Evolutionary conservation across 1,140 invertebrate species (phyloP).

Genomic region (Drosophila subobscura): DNA sequence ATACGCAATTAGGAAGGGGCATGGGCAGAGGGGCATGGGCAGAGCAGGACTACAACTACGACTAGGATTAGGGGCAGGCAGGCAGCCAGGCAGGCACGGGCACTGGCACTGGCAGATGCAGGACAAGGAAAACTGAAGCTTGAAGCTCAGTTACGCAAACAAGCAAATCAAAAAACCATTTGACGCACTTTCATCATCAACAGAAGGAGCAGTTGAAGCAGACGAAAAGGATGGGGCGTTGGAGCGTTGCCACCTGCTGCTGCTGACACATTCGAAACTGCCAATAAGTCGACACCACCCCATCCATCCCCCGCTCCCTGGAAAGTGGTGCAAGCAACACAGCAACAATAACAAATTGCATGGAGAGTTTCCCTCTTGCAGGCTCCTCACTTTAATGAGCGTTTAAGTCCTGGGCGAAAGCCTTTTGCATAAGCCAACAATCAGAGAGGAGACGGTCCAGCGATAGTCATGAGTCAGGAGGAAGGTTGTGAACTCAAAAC

Average conservation of each 20-base stretch:
- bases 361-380: background rate
- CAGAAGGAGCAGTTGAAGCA: conserved; percentile 26
- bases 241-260: conserved; percentile 65
- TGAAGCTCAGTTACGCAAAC: conserved; percentile 74
- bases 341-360: conserved; percentile 48
- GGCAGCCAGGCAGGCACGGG: too few relatives aligned
- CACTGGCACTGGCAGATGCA: background rate
- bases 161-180: conserved; percentile 80
- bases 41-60: background rate
- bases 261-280: conserved; percentile 77
- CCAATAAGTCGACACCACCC: conserved; percentile 61
- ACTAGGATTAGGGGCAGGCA: background rate
- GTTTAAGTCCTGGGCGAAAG: conserved; percentile 48
- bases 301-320: background rate
- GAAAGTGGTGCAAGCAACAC: conserved; percentile 15
- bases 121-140: background rate
- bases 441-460: conserved; percentile 13
- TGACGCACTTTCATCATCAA: conserved; percentile 80
- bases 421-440: conserved; percentile 33
- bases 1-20: conserved; percentile 73
- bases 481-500: background rate
- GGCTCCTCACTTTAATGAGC: conserved; percentile 58
- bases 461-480: conserved; percentile 3
- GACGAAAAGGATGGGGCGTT: background rate
- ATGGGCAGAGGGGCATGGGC: conserved; percentile 1